Percentiles rank a stretch among this genome's conserved stretches.
Evolutionary conservation across 2,888 invertebrate species (phyloP).

Genomic region (Achlya flavicornis): DNA sequence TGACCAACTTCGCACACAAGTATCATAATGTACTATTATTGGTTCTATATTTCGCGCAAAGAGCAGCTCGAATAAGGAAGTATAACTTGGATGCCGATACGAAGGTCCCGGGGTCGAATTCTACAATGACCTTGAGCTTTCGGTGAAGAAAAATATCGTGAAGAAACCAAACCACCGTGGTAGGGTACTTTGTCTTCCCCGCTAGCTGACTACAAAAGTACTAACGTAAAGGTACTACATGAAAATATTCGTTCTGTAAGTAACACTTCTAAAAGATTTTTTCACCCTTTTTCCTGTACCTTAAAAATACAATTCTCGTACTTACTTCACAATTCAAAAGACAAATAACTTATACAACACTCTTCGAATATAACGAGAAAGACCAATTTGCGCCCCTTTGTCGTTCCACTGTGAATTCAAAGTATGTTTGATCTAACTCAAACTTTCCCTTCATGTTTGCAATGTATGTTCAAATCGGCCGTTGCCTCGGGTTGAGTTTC

Average conservation of each 20-base stretch:
- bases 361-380: slow-evolving; percentile 33
- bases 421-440: slow-evolving; percentile 40
- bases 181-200: too few relatives aligned
- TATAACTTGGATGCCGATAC: too few relatives aligned
- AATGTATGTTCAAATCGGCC: background rate
- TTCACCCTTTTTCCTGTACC: background rate
- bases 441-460: slow-evolving; percentile 16
- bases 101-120: too few relatives aligned
- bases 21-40: too few relatives aligned
- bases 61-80: too few relatives aligned
- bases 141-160: too few relatives aligned
- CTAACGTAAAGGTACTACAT: too few relatives aligned
- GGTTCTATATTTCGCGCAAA: too few relatives aligned
- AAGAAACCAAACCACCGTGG: too few relatives aligned
- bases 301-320: slow-evolving; percentile 23
- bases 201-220: too few relatives aligned
- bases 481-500: background rate
- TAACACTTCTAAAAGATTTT: background rate
- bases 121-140: too few relatives aligned
- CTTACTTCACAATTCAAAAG: slow-evolving; percentile 43
- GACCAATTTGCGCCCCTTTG: slow-evolving; percentile 52
- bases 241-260: background rate
- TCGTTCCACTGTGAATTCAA: slow-evolving; percentile 35
- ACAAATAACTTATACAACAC: slow-evolving; percentile 45
- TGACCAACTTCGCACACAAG: too few relatives aligned